Percentiles rank a stretch among this genome's conserved stretches.
phyloP scores from a whole-genome alignment of 2,113 vertebrate species.

The Meleagris gallopavo region DNA sequence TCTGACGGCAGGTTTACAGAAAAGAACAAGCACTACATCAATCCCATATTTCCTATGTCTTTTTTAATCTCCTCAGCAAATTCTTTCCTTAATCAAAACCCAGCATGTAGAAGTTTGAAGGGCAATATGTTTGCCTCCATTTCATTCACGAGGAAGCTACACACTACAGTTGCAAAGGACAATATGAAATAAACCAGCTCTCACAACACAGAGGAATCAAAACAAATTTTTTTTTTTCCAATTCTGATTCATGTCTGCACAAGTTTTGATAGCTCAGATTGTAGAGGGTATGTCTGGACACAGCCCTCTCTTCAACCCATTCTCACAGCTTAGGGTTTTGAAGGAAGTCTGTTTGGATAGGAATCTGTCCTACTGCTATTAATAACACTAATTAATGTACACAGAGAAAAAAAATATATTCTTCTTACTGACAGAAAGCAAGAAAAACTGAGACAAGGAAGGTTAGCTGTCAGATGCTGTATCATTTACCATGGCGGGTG shows the following conservation, averaged over 20 bases:
- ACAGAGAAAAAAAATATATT: constrained; percentile 39
- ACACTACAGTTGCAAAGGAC: constrained; percentile 17
- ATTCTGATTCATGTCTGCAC: constrained; percentile 21
- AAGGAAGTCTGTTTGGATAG: not conserved
- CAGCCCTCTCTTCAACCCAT: not conserved
- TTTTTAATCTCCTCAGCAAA: not conserved
- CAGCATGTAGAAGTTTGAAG: not conserved
- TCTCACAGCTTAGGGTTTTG: constrained; percentile 10
- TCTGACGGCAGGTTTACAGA: not conserved
- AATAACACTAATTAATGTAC: not conserved
- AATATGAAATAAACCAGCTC: not conserved
- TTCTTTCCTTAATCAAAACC: constrained; percentile 37
- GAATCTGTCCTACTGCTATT: constrained; percentile 12
- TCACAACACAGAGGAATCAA: constrained; percentile 21
- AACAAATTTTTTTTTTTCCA: not conserved
- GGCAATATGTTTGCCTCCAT: not conserved
- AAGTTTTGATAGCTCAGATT: not conserved
- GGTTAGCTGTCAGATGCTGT: not conserved
- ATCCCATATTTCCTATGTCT: not conserved
- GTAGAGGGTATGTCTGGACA: not conserved
- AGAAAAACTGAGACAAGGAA: constrained; percentile 42
- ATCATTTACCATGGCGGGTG: not conserved
- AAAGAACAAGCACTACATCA: not conserved
- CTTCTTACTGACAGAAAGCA: constrained; percentile 50
- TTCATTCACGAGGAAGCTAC: not conserved